Evolutionary conservation across 2,113 vertebrate species (phyloP), one percentile per base, ranked within the genome.

Genomic region (Marmota monax): DNA sequence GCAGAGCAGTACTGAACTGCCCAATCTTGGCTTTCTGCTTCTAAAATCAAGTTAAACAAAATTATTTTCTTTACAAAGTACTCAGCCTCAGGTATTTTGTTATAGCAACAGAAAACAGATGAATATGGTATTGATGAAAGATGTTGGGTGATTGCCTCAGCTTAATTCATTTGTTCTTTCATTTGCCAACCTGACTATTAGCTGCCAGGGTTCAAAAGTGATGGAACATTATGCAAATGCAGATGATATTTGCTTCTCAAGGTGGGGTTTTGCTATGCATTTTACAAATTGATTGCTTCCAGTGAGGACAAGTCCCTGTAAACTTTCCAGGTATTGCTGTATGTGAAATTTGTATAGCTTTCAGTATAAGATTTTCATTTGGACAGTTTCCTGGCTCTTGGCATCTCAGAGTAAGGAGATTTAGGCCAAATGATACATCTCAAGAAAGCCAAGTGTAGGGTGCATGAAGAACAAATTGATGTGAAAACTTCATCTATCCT

Each of bases 111-210:
- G 39, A 80, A 73, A 94, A 29, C 5, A 42, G 51, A 67, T 7
- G n/a, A 42, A 87, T 42, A 87, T 69, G 27, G 20, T 58, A 78
- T 20, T 69, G 73, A 96, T 92, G 97, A 94, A 97, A 97, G 97
- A 90, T 94, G 83, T 45, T 94, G 86, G 90, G 42, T 45, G 79
- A 76, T 14, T 8, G 39, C 83, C 85, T 97, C 83, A 93, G 96
- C 95, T 94, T 89, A 95, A 82, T 72, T 96, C 78, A 0, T 86
- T 95, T 90, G 45, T 51, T 58, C 87, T 83, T 95, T 83, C 86
- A 58, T 3, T 0, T 86, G 86, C 83, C 67, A 92, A 4, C 67
- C 32, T 91, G 96, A 88, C 95, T 61, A 42, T 37, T 79, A 86
- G 79, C 77, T 92, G 85, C 67, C 13, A 72, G 39, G 74, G 39